phyloP scores from a whole-genome alignment of 2,888 invertebrate genomes.

The Altica lythri region DNA sequence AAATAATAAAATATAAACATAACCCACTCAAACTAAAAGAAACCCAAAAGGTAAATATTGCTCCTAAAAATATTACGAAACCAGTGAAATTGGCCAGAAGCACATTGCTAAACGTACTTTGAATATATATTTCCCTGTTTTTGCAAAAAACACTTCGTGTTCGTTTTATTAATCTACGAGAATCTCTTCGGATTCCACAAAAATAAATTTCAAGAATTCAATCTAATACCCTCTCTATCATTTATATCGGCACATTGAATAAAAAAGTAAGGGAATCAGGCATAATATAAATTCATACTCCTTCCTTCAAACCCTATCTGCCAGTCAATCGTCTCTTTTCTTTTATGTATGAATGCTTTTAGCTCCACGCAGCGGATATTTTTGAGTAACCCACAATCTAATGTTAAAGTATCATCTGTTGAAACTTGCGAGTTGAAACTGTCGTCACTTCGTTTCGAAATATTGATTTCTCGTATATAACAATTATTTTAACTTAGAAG shows the following conservation, averaged over 20 bases:
- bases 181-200: conserved; percentile 8
- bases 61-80: conserved; percentile 9
- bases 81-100: conserved; percentile 1
- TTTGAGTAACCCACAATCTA: conserved; percentile 13
- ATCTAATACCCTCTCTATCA: conserved; percentile 18
- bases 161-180: conserved; percentile 16
- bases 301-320: conserved; percentile 15
- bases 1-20: too few relatives aligned
- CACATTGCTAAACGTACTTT: conserved; percentile 10
- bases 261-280: conserved; percentile 15
- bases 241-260: conserved; percentile 15
- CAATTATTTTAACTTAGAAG: too few relatives aligned
- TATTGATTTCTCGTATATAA: too few relatives aligned
- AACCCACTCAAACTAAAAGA: conserved; percentile 1
- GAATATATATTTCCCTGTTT: conserved; percentile 13
- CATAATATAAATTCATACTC: conserved; percentile 23
- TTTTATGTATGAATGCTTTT: conserved; percentile 22
- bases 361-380: conserved; percentile 18
- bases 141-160: conserved; percentile 8
- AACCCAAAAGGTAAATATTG: conserved; percentile 7
- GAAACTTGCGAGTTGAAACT: too few relatives aligned
- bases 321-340: conserved; percentile 26
- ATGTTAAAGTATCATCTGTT: conserved; percentile 23
- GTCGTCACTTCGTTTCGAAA: too few relatives aligned
- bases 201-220: conserved; percentile 18